phyloP scores from a whole-genome alignment of 2,797 vertebrate species.

The Picus viridis region DNA sequence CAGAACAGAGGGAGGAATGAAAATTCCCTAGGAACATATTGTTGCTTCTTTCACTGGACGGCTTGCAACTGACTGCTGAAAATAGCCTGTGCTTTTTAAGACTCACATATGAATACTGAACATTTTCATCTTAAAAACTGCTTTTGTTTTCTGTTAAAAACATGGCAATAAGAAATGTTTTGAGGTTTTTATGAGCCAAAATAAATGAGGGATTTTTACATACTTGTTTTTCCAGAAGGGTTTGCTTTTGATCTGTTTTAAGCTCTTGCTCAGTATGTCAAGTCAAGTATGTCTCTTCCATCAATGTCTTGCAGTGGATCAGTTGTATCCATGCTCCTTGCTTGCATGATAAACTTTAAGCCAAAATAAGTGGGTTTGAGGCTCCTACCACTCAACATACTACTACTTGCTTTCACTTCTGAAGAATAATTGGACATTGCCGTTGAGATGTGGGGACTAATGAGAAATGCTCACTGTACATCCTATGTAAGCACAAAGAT shows the following conservation, averaged over 20 bases:
- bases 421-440: background rate
- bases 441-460: background rate
- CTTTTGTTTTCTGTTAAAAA: slow-evolving; percentile 49
- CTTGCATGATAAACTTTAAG: background rate
- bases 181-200: background rate
- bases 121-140: slow-evolving; percentile 47
- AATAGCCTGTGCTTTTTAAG: slow-evolving; percentile 66
- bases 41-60: slow-evolving; percentile 55
- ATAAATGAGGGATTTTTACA: background rate
- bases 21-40: slow-evolving; percentile 70
- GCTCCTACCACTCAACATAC: background rate
- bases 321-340: background rate
- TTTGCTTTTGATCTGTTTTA: slow-evolving; percentile 53
- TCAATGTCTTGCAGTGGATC: slow-evolving; percentile 8
- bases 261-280: slow-evolving; percentile 26
- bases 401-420: background rate
- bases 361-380: slow-evolving; percentile 18
- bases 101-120: slow-evolving; percentile 54
- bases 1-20: slow-evolving; percentile 66
- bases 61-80: slow-evolving; percentile 63
- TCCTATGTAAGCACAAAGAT: background rate
- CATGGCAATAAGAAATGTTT: slow-evolving; percentile 20
- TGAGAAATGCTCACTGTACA: background rate
- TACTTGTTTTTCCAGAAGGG: slow-evolving; percentile 9
- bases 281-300: slow-evolving; percentile 17